Percentiles rank a stretch among this genome's conserved stretches.
These are phyloP conservation scores for Andrena dorsata DNA, from an alignment of 2,888 invertebrate species.

Conservation along the genomic window DNA sequence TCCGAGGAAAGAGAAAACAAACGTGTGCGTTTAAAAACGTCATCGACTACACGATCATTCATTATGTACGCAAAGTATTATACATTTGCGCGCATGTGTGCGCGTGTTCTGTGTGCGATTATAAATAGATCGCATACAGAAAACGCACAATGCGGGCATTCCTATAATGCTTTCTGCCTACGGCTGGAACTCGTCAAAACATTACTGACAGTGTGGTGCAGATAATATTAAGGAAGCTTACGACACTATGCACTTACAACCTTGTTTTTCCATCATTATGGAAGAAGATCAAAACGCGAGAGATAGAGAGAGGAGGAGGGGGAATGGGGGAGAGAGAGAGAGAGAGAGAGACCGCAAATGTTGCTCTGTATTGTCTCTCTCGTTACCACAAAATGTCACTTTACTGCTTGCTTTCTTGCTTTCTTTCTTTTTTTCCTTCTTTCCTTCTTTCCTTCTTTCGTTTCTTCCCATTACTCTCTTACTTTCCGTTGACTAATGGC, in stretches of 20 bases:
- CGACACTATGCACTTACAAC: constrained; percentile 59
- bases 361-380: constrained; percentile 11
- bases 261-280: constrained; percentile 49
- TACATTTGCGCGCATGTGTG: constrained; percentile 1
- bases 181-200: constrained; percentile 48
- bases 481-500: constrained; percentile 70
- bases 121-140: constrained; percentile 22
- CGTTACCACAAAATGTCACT: constrained; percentile 19
- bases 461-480: constrained; percentile 53
- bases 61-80: constrained; percentile 1
- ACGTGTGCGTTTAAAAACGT: not conserved
- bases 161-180: constrained; percentile 58
- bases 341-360: constrained; percentile 12
- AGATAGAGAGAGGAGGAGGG: too few species aligned
- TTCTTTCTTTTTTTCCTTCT: constrained; percentile 13
- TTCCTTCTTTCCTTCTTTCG: constrained; percentile 34
- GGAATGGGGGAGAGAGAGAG: too few species aligned
- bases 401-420: constrained; percentile 10
- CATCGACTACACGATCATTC: not conserved
- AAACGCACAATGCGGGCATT: constrained; percentile 1
- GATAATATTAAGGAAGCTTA: constrained; percentile 68
- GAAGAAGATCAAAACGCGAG: constrained; percentile 23
- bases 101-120: constrained; percentile 10
- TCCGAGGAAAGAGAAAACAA: constrained; percentile 61
- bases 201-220: constrained; percentile 39